Conservation (phyloP, 2,113 vertebrate genomes). For the Gopherus flavomarginatus region DNA sequence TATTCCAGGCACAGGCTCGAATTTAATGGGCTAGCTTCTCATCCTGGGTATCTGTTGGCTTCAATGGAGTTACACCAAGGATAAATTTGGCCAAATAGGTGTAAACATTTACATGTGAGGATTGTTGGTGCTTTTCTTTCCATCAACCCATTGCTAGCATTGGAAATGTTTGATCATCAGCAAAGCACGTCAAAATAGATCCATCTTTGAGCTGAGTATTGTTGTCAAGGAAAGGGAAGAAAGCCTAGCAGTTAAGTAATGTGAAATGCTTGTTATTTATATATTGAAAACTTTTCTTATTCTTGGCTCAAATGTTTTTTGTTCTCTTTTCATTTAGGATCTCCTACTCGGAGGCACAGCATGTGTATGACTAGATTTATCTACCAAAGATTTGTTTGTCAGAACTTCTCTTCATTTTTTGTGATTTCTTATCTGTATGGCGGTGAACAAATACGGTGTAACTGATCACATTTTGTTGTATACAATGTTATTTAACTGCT, state of each 20-base stretch:
- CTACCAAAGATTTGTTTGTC: conserved; percentile 79
- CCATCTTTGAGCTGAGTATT: neutral
- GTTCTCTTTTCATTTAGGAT: conserved; percentile 28
- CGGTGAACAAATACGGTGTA: conserved; percentile 37
- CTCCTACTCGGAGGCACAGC: conserved; percentile 24
- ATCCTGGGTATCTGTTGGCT: neutral
- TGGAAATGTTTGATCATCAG: neutral
- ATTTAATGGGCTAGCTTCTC: neutral
- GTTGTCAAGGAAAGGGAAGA: neutral
- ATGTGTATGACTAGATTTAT: conserved; percentile 55
- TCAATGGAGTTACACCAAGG: neutral
- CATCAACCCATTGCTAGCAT: neutral
- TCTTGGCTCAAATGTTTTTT: conserved; percentile 13
- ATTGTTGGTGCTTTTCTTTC: neutral
- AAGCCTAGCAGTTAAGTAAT: neutral
- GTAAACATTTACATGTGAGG: neutral
- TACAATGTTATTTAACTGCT: conserved; percentile 66
- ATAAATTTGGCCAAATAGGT: neutral
- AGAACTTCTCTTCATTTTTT: conserved; percentile 30
- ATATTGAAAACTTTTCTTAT: neutral
- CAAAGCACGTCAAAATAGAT: neutral
- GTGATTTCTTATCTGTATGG: conserved; percentile 48
- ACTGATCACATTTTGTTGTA: conserved; percentile 35
- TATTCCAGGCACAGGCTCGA: neutral
- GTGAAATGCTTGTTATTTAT: neutral